Evolutionary conservation across 2,888 invertebrate species (phyloP).

Genomic region (Poecilus cupreus): DNA sequence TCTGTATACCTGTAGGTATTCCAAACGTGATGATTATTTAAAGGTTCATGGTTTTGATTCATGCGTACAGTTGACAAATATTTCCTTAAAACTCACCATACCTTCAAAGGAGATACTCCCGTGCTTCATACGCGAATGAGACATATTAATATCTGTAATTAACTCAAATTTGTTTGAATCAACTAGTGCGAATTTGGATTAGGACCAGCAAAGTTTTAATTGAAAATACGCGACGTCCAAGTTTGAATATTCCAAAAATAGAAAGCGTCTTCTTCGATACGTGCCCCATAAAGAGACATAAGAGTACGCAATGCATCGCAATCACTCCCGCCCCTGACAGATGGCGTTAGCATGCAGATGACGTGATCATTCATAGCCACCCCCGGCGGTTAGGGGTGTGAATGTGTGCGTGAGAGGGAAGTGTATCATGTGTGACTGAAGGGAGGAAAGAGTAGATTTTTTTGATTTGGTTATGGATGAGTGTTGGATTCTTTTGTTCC

Average conservation of each 20-base stretch:
- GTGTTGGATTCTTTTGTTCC: not conserved
- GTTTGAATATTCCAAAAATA: too few species aligned
- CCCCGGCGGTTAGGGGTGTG: too few species aligned
- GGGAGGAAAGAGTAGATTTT: not conserved
- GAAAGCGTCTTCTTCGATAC: too few species aligned
- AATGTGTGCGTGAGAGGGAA: too few species aligned
- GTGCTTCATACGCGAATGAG: conserved; percentile 12
- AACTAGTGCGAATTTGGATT: not conserved
- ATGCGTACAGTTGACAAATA: too few species aligned
- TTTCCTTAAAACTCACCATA: too few species aligned
- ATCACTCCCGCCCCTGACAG: not conserved
- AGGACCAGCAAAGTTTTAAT: not conserved
- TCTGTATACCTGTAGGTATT: too few species aligned
- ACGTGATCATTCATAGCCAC: conserved; percentile 39
- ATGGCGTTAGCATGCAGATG: conserved; percentile 48
- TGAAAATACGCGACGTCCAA: too few species aligned
- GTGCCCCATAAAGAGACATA: too few species aligned
- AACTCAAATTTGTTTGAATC: not conserved
- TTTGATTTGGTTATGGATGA: not conserved
- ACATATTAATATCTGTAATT: not conserved
- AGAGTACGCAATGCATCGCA: not conserved
- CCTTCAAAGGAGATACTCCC: not conserved
- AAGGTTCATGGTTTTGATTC: too few species aligned
- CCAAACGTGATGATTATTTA: too few species aligned
- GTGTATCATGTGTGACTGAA: conserved; percentile 1